A percentile compares a stretch with the other conserved stretches of the same genome.
These are phyloP conservation scores for Platycheirus rosarum DNA, from an alignment of 2,888 invertebrate species.

Conservation along the genomic window DNA sequence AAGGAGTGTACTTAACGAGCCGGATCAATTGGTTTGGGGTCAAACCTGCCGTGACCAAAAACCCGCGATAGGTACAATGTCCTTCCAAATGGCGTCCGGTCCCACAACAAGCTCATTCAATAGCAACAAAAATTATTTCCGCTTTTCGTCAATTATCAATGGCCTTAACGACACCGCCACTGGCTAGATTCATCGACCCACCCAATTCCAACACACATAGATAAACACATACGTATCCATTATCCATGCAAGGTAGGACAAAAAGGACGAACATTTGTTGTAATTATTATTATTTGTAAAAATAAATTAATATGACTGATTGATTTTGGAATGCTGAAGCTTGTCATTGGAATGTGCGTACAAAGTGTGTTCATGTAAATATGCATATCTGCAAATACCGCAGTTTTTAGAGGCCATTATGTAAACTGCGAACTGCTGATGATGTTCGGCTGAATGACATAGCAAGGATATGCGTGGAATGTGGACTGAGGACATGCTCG, in stretches of 20 bases:
- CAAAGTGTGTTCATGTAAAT: not conserved
- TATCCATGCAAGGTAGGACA: too few relatives aligned
- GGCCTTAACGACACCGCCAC: not conserved
- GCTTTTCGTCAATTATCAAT: conserved; percentile 38
- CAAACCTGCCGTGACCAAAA: not conserved
- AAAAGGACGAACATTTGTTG: conserved; percentile 32
- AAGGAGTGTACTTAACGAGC: too few relatives aligned
- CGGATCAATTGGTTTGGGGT: too few relatives aligned
- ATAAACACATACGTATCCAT: too few relatives aligned
- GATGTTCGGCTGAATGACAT: conserved; percentile 3
- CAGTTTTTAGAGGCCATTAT: conserved; percentile 11
- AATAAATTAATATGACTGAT: conserved; percentile 68
- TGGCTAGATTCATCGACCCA: not conserved
- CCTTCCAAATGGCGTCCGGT: conserved; percentile 31
- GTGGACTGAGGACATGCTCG: not conserved
- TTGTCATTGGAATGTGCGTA: conserved; percentile 11
- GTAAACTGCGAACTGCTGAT: conserved; percentile 10
- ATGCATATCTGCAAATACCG: conserved; percentile 19
- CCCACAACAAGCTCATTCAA: conserved; percentile 15
- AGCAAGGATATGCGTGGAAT: conserved; percentile 9
- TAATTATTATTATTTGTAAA: conserved; percentile 51
- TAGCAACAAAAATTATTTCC: conserved; percentile 10
- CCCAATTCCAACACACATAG: not conserved
- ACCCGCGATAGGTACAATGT: conserved; percentile 6
- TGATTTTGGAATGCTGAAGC: conserved; percentile 53